Evolutionary conservation across 2,888 invertebrate genomes (phyloP), one percentile per base, ranked within the genome.

Genomic region (Patella pellucida): DNA sequence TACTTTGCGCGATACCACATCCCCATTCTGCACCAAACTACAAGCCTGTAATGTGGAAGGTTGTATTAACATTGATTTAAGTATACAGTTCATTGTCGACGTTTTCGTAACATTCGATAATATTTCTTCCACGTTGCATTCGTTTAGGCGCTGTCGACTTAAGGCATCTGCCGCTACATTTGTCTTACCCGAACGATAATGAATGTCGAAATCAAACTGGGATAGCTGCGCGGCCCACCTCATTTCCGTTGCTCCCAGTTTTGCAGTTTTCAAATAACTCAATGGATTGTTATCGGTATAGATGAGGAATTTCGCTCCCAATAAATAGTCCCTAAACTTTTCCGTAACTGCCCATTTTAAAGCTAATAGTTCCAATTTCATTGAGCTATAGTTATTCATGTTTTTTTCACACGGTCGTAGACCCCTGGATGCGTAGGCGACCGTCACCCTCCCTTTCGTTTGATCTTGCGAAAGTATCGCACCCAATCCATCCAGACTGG

Each of bases 201-300:
- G 78, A 27, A 82, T 79, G 41, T 54, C 69, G 71, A 82, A 75
- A 69, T 81, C 71, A 68, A 81, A 84, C 15, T 73, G 69, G 14
- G 81, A 76, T 52, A 81, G 73, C 27, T 81, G 76, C 51, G 78
- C 72, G 12, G 76, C 74, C 83, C 81, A 82, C 14, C 79, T 68
- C 73, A 78, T 77, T 72, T 85, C 82, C 31, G 79, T 77, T 52
- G 83, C 83, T 51, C 75, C 78, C 14, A 83, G 62, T 74, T 83
- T 82, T 2, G 81, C 76, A 31, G 81, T 75, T 67, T 78, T 62
- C 14, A 79, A 41, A 72, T 78, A 77, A 71, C 77, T 75, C 52
- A 78, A 73, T n/a, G 80, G 76, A 74, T 82, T 81, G 75, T 81
- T 83, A 72, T 80, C 76, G 15, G 79, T 80, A 56, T 71, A 78